Evolutionary conservation across 2,113 vertebrate genomes (phyloP).

Genomic region (Embiotoca jacksoni): DNA sequence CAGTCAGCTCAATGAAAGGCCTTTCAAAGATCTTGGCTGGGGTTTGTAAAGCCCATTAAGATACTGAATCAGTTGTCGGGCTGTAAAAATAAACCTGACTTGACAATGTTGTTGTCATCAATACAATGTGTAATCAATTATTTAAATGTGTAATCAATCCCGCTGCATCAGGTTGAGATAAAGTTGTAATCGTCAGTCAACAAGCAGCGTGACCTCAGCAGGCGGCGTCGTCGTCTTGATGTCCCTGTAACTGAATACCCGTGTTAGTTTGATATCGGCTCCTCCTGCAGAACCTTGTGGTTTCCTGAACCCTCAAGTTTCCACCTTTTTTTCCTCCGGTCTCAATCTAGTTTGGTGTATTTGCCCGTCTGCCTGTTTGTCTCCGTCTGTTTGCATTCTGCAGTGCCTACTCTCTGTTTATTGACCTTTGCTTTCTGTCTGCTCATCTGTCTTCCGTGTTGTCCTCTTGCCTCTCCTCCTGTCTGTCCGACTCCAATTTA

Average conservation of each 20-base stretch:
- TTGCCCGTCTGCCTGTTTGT: slow-evolving; percentile 64
- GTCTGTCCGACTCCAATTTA: slow-evolving; percentile 65
- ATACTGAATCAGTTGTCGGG: neutral
- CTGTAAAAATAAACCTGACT: slow-evolving; percentile 25
- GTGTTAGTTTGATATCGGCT: neutral
- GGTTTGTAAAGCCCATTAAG: neutral
- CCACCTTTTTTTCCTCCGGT: slow-evolving; percentile 18
- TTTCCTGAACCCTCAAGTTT: slow-evolving; percentile 35
- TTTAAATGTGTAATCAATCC: slow-evolving; percentile 34
- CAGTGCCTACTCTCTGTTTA: slow-evolving; percentile 60
- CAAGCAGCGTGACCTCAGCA: neutral
- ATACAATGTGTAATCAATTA: slow-evolving; percentile 33
- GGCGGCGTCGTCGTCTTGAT: neutral
- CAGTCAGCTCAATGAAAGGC: neutral
- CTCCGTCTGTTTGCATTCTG: slow-evolving; percentile 69
- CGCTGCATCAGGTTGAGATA: slow-evolving; percentile 16
- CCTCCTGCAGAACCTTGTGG: neutral
- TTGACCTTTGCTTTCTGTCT: slow-evolving; percentile 73
- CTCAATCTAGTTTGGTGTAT: slow-evolving; percentile 48
- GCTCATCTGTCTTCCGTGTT: slow-evolving; percentile 55
- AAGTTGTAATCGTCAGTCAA: slow-evolving; percentile 28
- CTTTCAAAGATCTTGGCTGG: neutral
- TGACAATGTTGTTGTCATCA: slow-evolving; percentile 4
- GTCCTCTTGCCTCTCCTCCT: slow-evolving; percentile 36
- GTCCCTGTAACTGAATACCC: neutral